Conservation (phyloP, 2,888 invertebrate genomes). For the Dromius quadrimaculatus region DNA sequence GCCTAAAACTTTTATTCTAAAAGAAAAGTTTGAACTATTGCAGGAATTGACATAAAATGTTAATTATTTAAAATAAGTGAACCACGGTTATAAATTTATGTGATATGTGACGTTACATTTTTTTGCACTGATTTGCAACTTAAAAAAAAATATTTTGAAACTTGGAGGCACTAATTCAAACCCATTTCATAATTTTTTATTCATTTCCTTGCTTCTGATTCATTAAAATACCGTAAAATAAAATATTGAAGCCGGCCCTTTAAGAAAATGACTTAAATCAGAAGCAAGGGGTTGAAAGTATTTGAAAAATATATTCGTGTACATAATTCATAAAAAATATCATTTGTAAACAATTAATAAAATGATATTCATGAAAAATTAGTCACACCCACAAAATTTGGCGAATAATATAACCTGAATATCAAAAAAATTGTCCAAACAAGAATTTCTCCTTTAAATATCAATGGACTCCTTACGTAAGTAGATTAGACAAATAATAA, state of each 20-base stretch:
- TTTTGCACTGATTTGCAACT: constrained; percentile 5
- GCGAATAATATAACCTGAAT: too few species aligned
- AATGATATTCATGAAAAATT: too few species aligned
- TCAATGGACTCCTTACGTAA: constrained; percentile 31
- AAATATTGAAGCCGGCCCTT: too few species aligned
- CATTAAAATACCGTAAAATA: too few species aligned
- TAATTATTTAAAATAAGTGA: too few species aligned
- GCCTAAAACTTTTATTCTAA: not conserved
- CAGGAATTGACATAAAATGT: not conserved
- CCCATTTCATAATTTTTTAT: too few species aligned
- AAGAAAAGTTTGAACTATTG: not conserved
- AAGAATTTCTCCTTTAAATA: too few species aligned
- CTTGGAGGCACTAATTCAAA: constrained; percentile 5
- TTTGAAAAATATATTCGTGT: not conserved
- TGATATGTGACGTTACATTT: not conserved
- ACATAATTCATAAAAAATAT: constrained; percentile 1
- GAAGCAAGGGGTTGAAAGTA: too few species aligned
- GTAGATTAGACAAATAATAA: constrained; percentile 39
- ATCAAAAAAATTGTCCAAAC: too few species aligned
- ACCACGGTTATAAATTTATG: not conserved
- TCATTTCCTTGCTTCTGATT: too few species aligned
- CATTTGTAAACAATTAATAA: not conserved
- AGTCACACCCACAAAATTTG: too few species aligned
- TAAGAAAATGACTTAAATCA: too few species aligned
- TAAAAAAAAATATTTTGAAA: not conserved